Evolutionary conservation across 2,113 vertebrate species (phyloP), one percentile per base, ranked within the genome.

Genomic region (Thamnaconus septentrionalis): DNA sequence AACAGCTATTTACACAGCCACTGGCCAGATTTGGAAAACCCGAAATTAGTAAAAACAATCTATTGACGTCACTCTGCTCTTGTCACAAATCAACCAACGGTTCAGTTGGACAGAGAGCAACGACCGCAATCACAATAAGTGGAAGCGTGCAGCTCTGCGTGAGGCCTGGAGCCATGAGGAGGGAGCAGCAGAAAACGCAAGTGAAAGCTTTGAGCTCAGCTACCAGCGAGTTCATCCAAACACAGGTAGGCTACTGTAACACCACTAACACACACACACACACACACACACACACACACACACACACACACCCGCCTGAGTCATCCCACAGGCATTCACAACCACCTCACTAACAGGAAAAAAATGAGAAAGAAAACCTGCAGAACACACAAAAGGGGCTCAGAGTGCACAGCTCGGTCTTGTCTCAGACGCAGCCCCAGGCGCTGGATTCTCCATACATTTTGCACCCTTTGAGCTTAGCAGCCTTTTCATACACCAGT

Each of bases 281-380:
- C 58, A 66, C 41, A 54, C 49, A 40, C 12, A 53, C 48, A 70
- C 48, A 56, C 42, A 59, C 65, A 82, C 66, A 59, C 59, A 59
- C 57, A 55, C 43, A 47, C 57, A 64, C 52, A 53, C 51, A 65
- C 51, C 64, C n/a, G 63, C 64, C 62, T 82, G 67, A 82, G 61
- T 90, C 85, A 88, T 84, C 84, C 81, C 84, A 69, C 48, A 86
- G 85, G 86, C 49, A 88, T 90, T 88, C 71, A 58, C 65, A 76
- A 69, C 75, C 72, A 84, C 75, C 79, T 86, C 78, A 73, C 77
- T 44, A 84, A 71, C 61, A 69, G 61, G 52, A 42, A 12, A 45
- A 42, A 61, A 56, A 55, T 59, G 47, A n/a, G 48, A 57, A 64
- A 61, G 63, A 59, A 76, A 41, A 64, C 51, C 48, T 3, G 56